Base-by-base conservation (phyloP, 53 echinoderm and acorn worm genomes). In the Holothuria leucospilota region DNA sequence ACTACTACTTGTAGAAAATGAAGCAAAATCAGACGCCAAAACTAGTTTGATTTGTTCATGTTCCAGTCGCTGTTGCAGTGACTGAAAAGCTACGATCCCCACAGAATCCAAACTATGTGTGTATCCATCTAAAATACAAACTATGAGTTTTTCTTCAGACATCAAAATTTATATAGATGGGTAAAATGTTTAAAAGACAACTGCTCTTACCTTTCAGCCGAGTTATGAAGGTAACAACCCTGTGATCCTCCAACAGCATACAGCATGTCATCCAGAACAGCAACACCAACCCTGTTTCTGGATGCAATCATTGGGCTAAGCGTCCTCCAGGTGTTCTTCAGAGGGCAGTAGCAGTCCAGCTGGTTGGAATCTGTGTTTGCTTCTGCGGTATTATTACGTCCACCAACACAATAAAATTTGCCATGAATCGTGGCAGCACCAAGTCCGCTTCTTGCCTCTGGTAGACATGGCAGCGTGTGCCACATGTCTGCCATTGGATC, bases 161-260 rank as follows among this genome's bases (percentile, higher is more conserved):
- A 34, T 34, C 34, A 1, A 34, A 34, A 34, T 34, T 34, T 2
- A 34, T 34, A 34, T 3, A 34, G 34, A 34, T 2, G 3, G 34
- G 34, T 34, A 34, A 34, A 34, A 34, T 34, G 34, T 34, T 34
- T 34, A n/a, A n/a, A n/a, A n/a, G n/a, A n/a, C n/a, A 56, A 56
- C 16, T 28, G 51, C 39, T 75, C 70, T 80, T 75, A 96, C 94
- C 97, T 95, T 90, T 96, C 94, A 82, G 94, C 94, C 29, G 94
- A 93, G 68, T 91, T 93, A 85, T 96, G 97, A 61, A 94, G 94
- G 26, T 86, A 85, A 62, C 97, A 96, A 40, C 93, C 94, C 74
- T 96, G 93, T 25, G 97, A 96, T 30, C 97, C 97, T 42, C 97
- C 97, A 18, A 96, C 93, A n/a, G 94, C 91, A 90, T 96, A 96